phyloP scores from a whole-genome alignment of 2,113 vertebrate species.

The Geothlypis trichas region DNA sequence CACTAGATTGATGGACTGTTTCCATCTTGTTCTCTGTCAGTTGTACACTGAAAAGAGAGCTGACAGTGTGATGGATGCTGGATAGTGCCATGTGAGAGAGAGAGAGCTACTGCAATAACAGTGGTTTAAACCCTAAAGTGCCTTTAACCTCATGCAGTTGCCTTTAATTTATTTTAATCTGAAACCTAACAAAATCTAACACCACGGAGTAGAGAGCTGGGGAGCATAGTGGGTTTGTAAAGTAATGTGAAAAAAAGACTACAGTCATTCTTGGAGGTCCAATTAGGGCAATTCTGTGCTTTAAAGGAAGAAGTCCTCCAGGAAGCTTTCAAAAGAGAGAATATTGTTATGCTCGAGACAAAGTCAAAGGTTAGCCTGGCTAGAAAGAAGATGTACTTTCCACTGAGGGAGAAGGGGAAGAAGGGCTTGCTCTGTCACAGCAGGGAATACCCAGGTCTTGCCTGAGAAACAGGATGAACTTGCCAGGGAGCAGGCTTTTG shows the following conservation, averaged over 20 bases:
- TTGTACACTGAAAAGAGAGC: slow-evolving; percentile 71
- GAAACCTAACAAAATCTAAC: slow-evolving; percentile 33
- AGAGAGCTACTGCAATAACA: slow-evolving; percentile 66
- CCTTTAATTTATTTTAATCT: slow-evolving; percentile 68
- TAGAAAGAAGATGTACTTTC: slow-evolving; percentile 66
- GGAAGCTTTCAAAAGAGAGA: slow-evolving; percentile 65
- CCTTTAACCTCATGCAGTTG: slow-evolving; percentile 39
- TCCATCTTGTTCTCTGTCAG: slow-evolving; percentile 78
- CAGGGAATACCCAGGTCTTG: slow-evolving; percentile 69
- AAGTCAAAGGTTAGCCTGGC: slow-evolving; percentile 69
- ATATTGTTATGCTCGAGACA: slow-evolving; percentile 62
- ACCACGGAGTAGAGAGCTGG: not conserved
- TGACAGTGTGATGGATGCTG: slow-evolving; percentile 76
- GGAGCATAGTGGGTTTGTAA: not conserved
- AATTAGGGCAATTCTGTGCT: slow-evolving; percentile 69
- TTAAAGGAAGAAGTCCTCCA: slow-evolving; percentile 67
- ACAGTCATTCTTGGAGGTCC: slow-evolving; percentile 31
- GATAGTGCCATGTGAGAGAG: slow-evolving; percentile 60
- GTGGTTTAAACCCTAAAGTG: not conserved
- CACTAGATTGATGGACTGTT: slow-evolving; percentile 79
- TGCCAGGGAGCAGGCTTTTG: slow-evolving; percentile 58
- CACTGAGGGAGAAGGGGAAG: slow-evolving; percentile 50
- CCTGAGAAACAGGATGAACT: slow-evolving; percentile 70
- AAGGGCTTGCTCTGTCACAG: slow-evolving; percentile 60
- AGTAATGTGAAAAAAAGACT: slow-evolving; percentile 8